Conservation (phyloP, 2,888 invertebrate species). For the Thera obeliscata region DNA sequence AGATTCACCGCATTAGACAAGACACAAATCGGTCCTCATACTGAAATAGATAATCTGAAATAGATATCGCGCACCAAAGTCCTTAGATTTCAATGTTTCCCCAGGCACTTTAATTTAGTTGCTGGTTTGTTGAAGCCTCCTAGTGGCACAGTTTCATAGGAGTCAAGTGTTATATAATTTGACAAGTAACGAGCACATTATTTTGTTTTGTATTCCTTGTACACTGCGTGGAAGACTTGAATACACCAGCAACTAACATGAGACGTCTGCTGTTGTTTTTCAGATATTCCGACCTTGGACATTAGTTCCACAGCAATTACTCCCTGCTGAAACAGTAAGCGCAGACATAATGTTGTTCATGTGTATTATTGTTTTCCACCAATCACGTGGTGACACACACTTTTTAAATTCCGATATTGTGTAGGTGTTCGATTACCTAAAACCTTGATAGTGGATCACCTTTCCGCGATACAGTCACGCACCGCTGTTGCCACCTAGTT, state of each 20-base stretch:
- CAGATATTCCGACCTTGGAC: slow-evolving; percentile 83
- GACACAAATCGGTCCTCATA: slow-evolving; percentile 22
- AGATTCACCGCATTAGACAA: slow-evolving; percentile 17
- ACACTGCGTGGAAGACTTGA: slow-evolving; percentile 60
- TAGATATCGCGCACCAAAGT: slow-evolving; percentile 30
- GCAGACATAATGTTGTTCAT: slow-evolving; percentile 79
- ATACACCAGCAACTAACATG: slow-evolving; percentile 75
- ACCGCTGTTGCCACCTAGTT: slow-evolving; percentile 51
- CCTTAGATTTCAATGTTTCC: slow-evolving; percentile 43
- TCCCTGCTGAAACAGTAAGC: slow-evolving; percentile 81
- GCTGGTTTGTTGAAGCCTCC: slow-evolving; percentile 61
- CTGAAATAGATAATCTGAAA: slow-evolving; percentile 9
- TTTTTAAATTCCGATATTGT: slow-evolving; percentile 57
- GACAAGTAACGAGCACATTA: slow-evolving; percentile 16
- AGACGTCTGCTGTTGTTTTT: slow-evolving; percentile 80
- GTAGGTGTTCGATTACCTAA: slow-evolving; percentile 55
- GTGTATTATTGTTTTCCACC: slow-evolving; percentile 80
- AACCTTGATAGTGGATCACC: slow-evolving; percentile 59
- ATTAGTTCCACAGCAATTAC: slow-evolving; percentile 80
- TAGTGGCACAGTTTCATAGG: slow-evolving; percentile 12
- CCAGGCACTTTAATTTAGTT: slow-evolving; percentile 58
- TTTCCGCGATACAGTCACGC: slow-evolving; percentile 51
- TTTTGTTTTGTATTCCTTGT: slow-evolving; percentile 32
- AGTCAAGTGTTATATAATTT: slow-evolving; percentile 6
- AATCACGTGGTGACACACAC: slow-evolving; percentile 70